These are phyloP conservation scores for Agrilus cyanescens DNA, from an alignment of 2,888 invertebrate genomes.

Conservation along the genomic window DNA sequence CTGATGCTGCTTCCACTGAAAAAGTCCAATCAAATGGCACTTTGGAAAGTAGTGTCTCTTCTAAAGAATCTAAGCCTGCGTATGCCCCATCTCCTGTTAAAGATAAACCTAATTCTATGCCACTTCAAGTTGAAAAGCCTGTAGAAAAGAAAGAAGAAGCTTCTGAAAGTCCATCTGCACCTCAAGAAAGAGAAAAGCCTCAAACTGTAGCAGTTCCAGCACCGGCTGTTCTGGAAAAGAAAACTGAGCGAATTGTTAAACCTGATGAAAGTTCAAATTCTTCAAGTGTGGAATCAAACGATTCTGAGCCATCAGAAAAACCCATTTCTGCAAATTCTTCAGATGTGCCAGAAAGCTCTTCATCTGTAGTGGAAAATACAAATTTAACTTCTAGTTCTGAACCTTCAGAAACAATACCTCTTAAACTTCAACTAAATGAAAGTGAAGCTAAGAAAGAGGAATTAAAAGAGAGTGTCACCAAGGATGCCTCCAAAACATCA, in stretches of 20 bases:
- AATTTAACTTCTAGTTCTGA: too few relatives aligned
- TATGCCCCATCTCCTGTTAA: slow-evolving; percentile 17
- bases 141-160: slow-evolving; percentile 21
- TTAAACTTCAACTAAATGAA: too few relatives aligned
- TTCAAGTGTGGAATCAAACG: neutral
- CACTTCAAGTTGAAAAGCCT: slow-evolving; percentile 7
- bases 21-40: slow-evolving; percentile 31
- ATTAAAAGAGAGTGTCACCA: slow-evolving; percentile 18
- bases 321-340: slow-evolving; percentile 2
- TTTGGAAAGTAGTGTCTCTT: slow-evolving; percentile 19
- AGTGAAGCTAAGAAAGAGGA: too few relatives aligned
- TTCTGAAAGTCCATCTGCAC: slow-evolving; percentile 5
- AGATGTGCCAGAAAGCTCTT: slow-evolving; percentile 16
- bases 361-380: slow-evolving; percentile 11
- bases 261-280: neutral
- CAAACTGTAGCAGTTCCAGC: slow-evolving; percentile 8
- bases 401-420: too few relatives aligned
- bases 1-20: slow-evolving; percentile 15
- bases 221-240: slow-evolving; percentile 5
- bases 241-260: neutral
- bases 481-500: slow-evolving; percentile 21
- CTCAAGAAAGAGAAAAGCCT: neutral
- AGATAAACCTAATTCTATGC: slow-evolving; percentile 9
- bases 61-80: slow-evolving; percentile 15
- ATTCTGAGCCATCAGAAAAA: slow-evolving; percentile 3